Percentiles rank a stretch among this genome's conserved stretches.
phyloP scores from a whole-genome alignment of 1,140 invertebrate genomes.

The Aphis gossypii region DNA sequence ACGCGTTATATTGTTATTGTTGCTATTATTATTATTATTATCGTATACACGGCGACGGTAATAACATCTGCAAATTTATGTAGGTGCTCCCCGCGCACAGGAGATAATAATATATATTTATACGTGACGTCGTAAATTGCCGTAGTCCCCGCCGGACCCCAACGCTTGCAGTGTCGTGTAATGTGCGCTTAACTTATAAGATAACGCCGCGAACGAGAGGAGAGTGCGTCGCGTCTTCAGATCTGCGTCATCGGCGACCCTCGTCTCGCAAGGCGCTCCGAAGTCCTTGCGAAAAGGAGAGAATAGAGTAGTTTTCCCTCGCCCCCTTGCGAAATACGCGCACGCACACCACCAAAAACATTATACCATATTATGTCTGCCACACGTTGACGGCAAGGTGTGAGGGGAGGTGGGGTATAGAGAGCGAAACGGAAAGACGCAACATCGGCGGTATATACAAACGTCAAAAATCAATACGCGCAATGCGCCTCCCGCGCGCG shows the following conservation, averaged over 20 bases:
- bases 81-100: neutral
- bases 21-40: neutral
- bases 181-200: neutral
- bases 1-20: neutral
- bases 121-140: neutral
- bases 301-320: neutral
- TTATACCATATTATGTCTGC: conserved; percentile 15
- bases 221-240: neutral
- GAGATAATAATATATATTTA: neutral
- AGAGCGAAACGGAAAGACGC: conserved; percentile 22
- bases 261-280: neutral
- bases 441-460: conserved; percentile 24
- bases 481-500: neutral
- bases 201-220: neutral
- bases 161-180: neutral
- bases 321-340: neutral
- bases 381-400: neutral
- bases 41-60: neutral
- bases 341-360: neutral
- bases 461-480: conserved; percentile 50
- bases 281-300: neutral
- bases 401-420: neutral
- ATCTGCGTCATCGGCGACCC: neutral
- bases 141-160: too few species aligned
- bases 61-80: neutral